Conservation (phyloP, 37 sponge, comb jelly and placozoan species). For the Agelas oroides region DNA sequence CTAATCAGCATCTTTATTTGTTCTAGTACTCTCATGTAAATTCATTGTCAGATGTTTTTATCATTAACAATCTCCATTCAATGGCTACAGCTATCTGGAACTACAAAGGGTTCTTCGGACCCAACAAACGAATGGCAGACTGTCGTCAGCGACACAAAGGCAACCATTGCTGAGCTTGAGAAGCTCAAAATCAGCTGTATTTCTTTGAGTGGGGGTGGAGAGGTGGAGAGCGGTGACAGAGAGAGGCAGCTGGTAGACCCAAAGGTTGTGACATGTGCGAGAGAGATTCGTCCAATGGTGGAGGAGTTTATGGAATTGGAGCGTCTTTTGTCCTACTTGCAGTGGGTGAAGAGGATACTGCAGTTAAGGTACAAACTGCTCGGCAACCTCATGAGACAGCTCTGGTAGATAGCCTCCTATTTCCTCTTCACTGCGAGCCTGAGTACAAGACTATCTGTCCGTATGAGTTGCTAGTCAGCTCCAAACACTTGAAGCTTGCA, state of each 20-base stretch:
- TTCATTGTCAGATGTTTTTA: too few relatives aligned
- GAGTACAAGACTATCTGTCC: too few relatives aligned
- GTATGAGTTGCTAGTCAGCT: too few relatives aligned
- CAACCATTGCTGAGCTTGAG: slow-evolving; percentile 18
- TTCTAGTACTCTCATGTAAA: too few relatives aligned
- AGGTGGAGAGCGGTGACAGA: background rate
- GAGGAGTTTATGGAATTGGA: slow-evolving; percentile 27
- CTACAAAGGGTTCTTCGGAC: background rate
- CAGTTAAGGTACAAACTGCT: background rate
- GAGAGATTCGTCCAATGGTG: background rate
- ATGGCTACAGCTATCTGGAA: slow-evolving; percentile 18
- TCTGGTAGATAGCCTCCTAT: too few relatives aligned
- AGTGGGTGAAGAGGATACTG: slow-evolving; percentile 38
- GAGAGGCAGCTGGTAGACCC: background rate
- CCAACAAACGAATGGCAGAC: slow-evolving; percentile 10
- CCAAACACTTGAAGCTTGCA: too few relatives aligned
- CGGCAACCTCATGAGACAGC: too few relatives aligned
- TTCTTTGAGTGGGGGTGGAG: background rate
- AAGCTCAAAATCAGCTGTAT: background rate
- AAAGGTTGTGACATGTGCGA: slow-evolving; percentile 1
- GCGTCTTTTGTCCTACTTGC: slow-evolving; percentile 34
- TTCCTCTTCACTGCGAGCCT: too few relatives aligned
- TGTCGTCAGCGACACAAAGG: slow-evolving; percentile 17
- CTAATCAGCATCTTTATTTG: too few relatives aligned
- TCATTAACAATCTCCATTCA: background rate